A percentile compares a stretch with the other conserved stretches of the same genome.
Conservation (phyloP, 2,888 invertebrate species). For the Hirtodrosophila cameraria region DNA sequence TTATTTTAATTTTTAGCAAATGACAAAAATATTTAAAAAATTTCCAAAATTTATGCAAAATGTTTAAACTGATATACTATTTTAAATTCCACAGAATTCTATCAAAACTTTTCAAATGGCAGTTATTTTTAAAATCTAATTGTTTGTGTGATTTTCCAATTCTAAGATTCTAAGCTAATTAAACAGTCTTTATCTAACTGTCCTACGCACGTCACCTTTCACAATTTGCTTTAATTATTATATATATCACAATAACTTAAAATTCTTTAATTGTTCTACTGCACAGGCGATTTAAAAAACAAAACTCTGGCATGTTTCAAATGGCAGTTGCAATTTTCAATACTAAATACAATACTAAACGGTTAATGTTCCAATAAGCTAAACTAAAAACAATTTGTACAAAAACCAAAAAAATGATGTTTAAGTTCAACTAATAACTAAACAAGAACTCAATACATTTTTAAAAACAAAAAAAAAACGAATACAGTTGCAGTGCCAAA, state of each 20-base stretch:
- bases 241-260: constrained; percentile 11
- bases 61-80: too few relatives aligned
- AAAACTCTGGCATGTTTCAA: constrained; percentile 41
- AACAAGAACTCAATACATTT: constrained; percentile 19
- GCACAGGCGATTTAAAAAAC: constrained; percentile 39
- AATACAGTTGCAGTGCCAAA: constrained; percentile 34
- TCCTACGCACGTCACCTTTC: constrained; percentile 37
- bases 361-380: constrained; percentile 70
- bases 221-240: constrained; percentile 7
- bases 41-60: neutral
- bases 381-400: constrained; percentile 54
- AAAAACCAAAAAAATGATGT: constrained; percentile 31
- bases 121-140: constrained; percentile 8
- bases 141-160: constrained; percentile 13
- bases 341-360: constrained; percentile 52
- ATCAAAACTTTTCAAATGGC: constrained; percentile 5
- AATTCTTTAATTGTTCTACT: constrained; percentile 15
- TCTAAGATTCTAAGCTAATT: neutral
- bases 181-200: constrained; percentile 38
- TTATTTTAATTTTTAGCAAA: neutral
- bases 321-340: constrained; percentile 23
- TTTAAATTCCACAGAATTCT: too few relatives aligned
- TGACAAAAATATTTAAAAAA: too few relatives aligned
- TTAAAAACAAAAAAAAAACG: neutral
- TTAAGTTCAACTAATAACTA: constrained; percentile 24